These are phyloP conservation scores for Eulemur coronatus DNA, from an alignment of 2,797 vertebrate genomes.

Conservation along the genomic window DNA sequence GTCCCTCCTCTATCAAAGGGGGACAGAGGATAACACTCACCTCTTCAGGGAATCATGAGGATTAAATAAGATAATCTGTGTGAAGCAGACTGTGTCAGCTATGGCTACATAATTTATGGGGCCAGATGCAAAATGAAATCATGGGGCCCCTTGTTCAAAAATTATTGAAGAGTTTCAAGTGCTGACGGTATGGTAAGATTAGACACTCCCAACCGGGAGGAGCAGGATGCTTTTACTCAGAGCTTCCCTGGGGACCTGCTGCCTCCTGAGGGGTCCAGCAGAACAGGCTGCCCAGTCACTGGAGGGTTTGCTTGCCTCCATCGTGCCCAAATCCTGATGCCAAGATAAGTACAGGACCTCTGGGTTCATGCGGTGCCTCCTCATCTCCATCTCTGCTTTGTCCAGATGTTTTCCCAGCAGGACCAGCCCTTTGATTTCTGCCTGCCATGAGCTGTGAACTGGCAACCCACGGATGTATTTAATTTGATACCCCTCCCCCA, in stretches of 20 bases:
- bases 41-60: neutral
- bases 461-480: neutral
- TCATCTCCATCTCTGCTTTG: neutral
- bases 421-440: neutral
- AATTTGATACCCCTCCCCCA: neutral
- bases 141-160: neutral
- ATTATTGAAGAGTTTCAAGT: neutral
- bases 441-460: neutral
- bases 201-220: neutral
- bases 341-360: neutral
- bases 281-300: neutral
- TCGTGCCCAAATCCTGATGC: neutral
- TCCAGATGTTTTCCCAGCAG: neutral
- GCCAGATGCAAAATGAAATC: neutral
- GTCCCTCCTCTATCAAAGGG: neutral
- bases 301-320: neutral
- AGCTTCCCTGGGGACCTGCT: neutral
- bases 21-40: neutral
- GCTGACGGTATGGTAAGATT: neutral
- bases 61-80: neutral
- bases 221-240: neutral
- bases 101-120: neutral
- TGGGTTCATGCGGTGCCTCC: neutral
- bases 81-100: neutral
- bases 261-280: neutral